Evolutionary conservation across 2,113 vertebrate genomes (phyloP).

Genomic region (Cygnus atratus): DNA sequence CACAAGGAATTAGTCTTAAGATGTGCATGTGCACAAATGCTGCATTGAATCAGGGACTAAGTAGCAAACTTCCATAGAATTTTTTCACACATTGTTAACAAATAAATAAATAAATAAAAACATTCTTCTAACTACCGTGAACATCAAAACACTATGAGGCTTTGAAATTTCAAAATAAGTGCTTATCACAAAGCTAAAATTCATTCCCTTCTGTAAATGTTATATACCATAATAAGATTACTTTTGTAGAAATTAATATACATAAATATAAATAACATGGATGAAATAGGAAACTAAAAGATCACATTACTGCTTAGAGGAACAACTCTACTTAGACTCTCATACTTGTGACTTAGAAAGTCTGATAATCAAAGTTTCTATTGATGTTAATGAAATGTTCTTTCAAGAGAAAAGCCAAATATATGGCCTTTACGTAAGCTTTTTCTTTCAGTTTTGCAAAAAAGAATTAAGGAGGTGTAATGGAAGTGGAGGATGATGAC

Average conservation of each 20-base stretch:
- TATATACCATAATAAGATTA: background rate
- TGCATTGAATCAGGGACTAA: background rate
- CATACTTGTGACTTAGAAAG: background rate
- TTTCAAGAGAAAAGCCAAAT: background rate
- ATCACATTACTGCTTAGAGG: background rate
- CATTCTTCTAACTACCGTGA: background rate
- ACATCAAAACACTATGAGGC: background rate
- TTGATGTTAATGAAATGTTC: background rate
- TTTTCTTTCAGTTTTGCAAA: background rate
- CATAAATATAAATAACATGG: background rate
- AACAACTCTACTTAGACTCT: background rate
- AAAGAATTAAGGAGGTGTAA: background rate
- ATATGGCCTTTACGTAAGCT: background rate
- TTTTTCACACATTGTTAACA: background rate
- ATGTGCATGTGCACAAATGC: background rate
- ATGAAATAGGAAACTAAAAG: background rate
- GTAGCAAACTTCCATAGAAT: background rate
- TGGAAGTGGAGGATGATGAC: background rate
- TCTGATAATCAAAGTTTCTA: background rate
- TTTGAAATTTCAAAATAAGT: background rate
- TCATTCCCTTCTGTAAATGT: background rate
- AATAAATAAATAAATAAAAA: background rate
- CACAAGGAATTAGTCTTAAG: background rate
- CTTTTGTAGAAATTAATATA: background rate
- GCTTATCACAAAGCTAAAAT: background rate